Evolutionary conservation across 1,140 invertebrate species (phyloP).

Genomic region (Berghia stephanieae): DNA sequence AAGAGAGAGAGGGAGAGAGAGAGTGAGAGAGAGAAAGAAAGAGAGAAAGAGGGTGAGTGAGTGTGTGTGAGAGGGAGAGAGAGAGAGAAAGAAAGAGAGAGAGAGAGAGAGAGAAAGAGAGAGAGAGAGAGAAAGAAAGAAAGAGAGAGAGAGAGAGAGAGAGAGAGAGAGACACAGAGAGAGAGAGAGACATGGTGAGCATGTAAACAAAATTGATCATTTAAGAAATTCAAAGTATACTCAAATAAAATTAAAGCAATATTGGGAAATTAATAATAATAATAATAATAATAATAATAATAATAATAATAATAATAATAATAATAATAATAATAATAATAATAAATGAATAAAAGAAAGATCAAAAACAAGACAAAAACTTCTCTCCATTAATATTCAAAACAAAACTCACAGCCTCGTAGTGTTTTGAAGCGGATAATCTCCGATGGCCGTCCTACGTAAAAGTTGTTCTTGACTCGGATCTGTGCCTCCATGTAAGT

Average conservation of each 20-base stretch:
- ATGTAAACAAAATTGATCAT: not conserved
- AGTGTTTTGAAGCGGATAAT: slow-evolving; percentile 39
- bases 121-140: no score
- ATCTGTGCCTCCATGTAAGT: slow-evolving; percentile 48
- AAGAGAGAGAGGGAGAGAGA: no score
- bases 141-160: no score
- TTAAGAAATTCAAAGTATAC: not conserved
- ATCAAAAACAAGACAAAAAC: not conserved
- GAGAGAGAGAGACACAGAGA: no score
- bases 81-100: no score
- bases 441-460: slow-evolving; percentile 46
- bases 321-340: not conserved
- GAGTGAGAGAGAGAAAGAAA: no score
- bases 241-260: no score
- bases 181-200: not conserved
- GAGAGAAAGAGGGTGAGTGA: no score
- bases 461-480: slow-evolving; percentile 51
- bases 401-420: slow-evolving; percentile 45
- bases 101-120: no score
- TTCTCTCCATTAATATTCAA: not conserved
- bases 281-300: not conserved
- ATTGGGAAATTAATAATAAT: not conserved
- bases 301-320: not conserved
- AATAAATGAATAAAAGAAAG: not conserved
- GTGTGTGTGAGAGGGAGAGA: no score